Conservation (phyloP, 1,140 invertebrate species). For the Harlomillsia oculata region DNA sequence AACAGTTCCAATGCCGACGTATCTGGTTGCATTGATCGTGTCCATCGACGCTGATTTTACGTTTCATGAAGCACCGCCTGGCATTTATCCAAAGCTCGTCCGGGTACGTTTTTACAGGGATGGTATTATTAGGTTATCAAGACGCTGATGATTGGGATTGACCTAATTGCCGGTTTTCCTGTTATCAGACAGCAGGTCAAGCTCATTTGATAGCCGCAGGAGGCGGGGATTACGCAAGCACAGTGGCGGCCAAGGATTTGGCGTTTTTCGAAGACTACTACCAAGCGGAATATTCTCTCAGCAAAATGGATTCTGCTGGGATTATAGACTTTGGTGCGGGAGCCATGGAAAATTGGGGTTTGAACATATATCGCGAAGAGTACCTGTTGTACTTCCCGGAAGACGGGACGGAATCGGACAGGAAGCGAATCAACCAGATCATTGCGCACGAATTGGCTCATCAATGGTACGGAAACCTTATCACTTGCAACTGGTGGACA, state of each 20-base stretch:
- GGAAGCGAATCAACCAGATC: background rate
- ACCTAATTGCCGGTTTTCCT: background rate
- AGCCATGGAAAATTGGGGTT: conserved; percentile 33
- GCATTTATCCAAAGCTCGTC: conserved; percentile 9
- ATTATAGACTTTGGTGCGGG: conserved; percentile 15
- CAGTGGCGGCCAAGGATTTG: conserved; percentile 15
- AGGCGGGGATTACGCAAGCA: conserved; percentile 12
- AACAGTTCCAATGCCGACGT: conserved; percentile 59
- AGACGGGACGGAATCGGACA: conserved; percentile 4
- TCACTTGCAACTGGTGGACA: conserved; percentile 13
- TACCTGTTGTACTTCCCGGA: background rate
- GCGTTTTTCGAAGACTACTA: conserved; percentile 24
- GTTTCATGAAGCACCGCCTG: background rate
- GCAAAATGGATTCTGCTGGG: conserved; percentile 28
- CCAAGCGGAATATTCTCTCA: conserved; percentile 18
- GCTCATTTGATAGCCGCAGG: conserved; percentile 11
- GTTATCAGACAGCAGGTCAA: conserved; percentile 1
- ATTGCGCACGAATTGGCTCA: conserved; percentile 21
- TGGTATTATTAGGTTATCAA: background rate
- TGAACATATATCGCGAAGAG: conserved; percentile 6
- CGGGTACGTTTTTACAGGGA: conserved; percentile 6
- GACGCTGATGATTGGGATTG: background rate
- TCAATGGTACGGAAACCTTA: conserved; percentile 15
- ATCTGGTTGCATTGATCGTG: conserved; percentile 65
- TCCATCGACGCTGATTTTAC: conserved; percentile 53